Evolutionary conservation across 1,140 invertebrate genomes (phyloP), one percentile per base, ranked within the genome.

Genomic region (Apis cerana): DNA sequence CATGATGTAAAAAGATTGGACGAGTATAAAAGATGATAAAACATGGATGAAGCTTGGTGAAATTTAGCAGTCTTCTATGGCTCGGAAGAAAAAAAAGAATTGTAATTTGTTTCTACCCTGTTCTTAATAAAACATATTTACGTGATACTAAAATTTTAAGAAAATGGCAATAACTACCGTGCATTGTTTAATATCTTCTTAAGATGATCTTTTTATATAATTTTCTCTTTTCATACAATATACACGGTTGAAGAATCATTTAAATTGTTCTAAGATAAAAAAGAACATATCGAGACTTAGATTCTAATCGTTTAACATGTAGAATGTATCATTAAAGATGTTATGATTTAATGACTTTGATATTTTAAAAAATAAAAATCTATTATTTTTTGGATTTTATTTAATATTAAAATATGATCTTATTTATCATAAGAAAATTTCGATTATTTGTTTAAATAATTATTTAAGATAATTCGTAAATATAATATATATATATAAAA

Each of bases 81-180:
- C 19, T 50, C 9, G 50, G 43, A 48, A 58, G 52, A 27, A n/a
- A 3, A 65, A 52, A 21, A 54, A 52, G n/a, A 50, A 27, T 43
- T 43, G 33, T 43, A 52, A n/a, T 52, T n/a, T 13, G 52, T 23
- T 69, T 23, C 12, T n/a, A 61, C 8, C 4, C 9, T 23, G 52
- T 23, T 23, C 27, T 15, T 11, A 9, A 2, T 13, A 9, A 52
- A 68, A 64, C 52, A 19, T 52, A 4, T 56, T 12, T 59, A 58
- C 17, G 15, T 48, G 68, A 23, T 33, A 33, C n/a, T 5, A 61
- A 74, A 33, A 23, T 56, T 70, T 19, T 50, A n/a, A 27, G 9
- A 83, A 59, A 75, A 23, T 61, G 77, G 56, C 54, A 84, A 86
- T 81, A 80, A 81, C 64, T 71, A 65, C 61, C 72, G 52, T 80